phyloP scores from a whole-genome alignment of 2,797 vertebrate genomes.

The Cossypha heuglini region DNA sequence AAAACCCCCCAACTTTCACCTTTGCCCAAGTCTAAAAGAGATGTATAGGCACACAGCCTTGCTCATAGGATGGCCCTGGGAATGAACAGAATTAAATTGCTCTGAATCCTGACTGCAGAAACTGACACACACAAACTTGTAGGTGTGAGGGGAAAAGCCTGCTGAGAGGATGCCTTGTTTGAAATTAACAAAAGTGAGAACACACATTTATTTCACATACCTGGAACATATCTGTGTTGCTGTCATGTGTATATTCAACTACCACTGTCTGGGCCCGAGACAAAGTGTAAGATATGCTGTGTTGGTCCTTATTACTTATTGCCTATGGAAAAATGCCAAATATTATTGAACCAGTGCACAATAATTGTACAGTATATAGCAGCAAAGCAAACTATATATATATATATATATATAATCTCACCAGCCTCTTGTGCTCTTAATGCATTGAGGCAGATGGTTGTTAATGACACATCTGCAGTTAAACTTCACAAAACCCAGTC shows the following conservation, averaged over 20 bases:
- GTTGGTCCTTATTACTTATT: conserved; percentile 99
- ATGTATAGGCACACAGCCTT: not conserved
- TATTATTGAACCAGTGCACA: not conserved
- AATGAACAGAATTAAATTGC: not conserved
- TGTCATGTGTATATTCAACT: conserved; percentile 97
- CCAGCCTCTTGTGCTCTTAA: not conserved
- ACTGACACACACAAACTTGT: not conserved
- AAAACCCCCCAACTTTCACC: not conserved
- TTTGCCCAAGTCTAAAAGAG: not conserved
- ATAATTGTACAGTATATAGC: not conserved
- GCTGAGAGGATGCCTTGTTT: not conserved
- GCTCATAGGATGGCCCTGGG: not conserved
- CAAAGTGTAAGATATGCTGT: conserved; percentile 97
- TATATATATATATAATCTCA: not conserved
- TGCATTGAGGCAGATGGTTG: not conserved
- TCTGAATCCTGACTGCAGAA: not conserved
- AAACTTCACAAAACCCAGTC: not conserved
- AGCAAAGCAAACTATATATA: too few relatives aligned
- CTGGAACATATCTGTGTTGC: conserved; percentile 99
- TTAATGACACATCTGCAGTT: conserved; percentile 4
- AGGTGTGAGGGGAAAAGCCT: not conserved
- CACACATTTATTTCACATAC: conserved; percentile 70
- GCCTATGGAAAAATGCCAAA: conserved; percentile 77
- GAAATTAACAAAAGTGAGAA: not conserved
- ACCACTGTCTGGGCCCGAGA: conserved; percentile 96